Evolutionary conservation across 2,888 invertebrate species (phyloP).

Genomic region (Pinctada fucata): DNA sequence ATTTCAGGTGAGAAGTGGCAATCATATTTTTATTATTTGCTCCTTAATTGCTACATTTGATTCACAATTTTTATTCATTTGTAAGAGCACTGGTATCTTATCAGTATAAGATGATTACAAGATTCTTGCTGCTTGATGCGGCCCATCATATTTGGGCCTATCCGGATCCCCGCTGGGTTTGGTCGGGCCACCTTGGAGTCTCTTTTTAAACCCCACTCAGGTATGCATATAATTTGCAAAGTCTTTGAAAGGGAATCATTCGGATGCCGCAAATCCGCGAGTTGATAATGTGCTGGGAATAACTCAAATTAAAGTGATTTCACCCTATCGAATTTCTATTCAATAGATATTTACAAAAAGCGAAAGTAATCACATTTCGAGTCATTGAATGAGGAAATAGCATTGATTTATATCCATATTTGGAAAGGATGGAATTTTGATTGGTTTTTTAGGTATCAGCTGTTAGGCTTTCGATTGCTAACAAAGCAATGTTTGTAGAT

Average conservation of each 20-base stretch:
- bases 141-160: too few species aligned
- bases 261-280: background rate
- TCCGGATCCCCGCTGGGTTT: background rate
- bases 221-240: slow-evolving; percentile 4
- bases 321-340: background rate
- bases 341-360: background rate
- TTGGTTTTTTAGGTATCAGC: background rate
- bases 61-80: background rate
- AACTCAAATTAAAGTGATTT: background rate
- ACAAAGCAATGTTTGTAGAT: too few species aligned
- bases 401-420: background rate
- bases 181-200: background rate
- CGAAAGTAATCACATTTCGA: background rate
- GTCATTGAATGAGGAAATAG: background rate
- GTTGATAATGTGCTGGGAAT: background rate
- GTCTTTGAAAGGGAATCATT: background rate
- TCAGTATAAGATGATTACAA: too few species aligned
- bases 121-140: too few species aligned
- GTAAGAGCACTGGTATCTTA: background rate
- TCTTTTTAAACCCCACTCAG: background rate
- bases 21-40: background rate
- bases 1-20: slow-evolving; percentile 4
- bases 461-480: background rate
- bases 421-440: background rate
- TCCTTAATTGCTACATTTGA: background rate